Base-by-base conservation (phyloP, 2,797 vertebrate species). In the Rhinella marina region DNA sequence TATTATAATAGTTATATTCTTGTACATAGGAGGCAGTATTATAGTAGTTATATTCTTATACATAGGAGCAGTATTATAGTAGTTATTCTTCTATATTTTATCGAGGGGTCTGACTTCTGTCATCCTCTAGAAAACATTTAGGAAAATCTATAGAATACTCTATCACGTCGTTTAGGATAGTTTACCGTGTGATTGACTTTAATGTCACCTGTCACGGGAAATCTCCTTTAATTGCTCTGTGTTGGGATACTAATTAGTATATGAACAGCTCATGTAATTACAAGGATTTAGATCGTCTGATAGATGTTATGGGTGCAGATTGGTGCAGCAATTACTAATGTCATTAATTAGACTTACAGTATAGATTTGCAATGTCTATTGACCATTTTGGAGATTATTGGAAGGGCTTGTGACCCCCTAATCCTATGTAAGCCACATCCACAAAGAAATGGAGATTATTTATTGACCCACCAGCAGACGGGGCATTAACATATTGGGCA, bases 1-100 rank as follows among this genome's bases (percentile, higher is more conserved):
- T 68, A 68, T 27, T 68, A 68, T 68, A 27, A 25, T 68, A 68
- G 64, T 68, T 68, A 70, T 68, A 68, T 68, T 68, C 64, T 68
- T 68, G 64, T 68, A 68, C 12, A 68, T 68, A 68, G 64, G 64
- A 61, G n/a, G 62, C 25, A 68, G 64, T 68, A 68, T 68, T 68
- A 68, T 68, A 27, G 64, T 68, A 27, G 64, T 27, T 25, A 68
- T 68, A 68, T 68, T 68, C 64, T 68, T 68, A 25, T 68, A 68
- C 12, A 68, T 68, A 68, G 64, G 25, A 19, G 62, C 62, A 64
- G 62, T 64, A 64, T 64, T 41, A 41, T 41, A 41, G 41, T 41
- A 41, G 41, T 41, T 41, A 41, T 32, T 32, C 32, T 32, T 3
- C 3, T 32, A 32, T 32, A 3, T 32, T 3, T 1, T 1, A 32